These are phyloP conservation scores for Scaptomyza caliginosa DNA, from an alignment of 2,888 invertebrate genomes.

Conservation along the genomic window DNA sequence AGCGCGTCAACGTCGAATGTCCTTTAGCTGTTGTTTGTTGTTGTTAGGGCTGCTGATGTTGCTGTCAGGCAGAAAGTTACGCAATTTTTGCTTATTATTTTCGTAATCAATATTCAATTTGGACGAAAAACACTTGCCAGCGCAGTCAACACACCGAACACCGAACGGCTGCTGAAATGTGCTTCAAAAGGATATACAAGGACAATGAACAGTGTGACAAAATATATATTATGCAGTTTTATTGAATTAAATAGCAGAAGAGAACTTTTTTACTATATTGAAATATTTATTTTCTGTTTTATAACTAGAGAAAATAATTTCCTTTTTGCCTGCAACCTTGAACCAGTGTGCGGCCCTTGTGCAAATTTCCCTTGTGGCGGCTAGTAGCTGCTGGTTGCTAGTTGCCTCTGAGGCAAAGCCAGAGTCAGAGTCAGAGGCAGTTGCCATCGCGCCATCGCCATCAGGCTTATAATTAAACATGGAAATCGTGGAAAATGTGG, in stretches of 20 bases:
- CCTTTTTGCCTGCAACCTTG: not conserved
- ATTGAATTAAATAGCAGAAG: too few species aligned
- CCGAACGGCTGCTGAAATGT: slow-evolving; percentile 41
- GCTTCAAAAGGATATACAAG: slow-evolving; percentile 60
- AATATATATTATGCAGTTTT: too few species aligned
- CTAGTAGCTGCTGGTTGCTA: slow-evolving; percentile 7
- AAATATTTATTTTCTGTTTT: too few species aligned
- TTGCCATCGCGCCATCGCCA: slow-evolving; percentile 30
- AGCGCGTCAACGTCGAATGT: slow-evolving; percentile 43
- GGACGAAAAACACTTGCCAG: slow-evolving; percentile 72
- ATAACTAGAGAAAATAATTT: not conserved
- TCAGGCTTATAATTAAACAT: slow-evolving; percentile 74
- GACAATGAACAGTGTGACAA: slow-evolving; percentile 46
- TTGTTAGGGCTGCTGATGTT: slow-evolving; percentile 24
- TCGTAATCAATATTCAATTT: slow-evolving; percentile 81
- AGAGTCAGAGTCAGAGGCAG: not conserved
- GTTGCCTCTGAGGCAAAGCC: not conserved
- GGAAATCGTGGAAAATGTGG: slow-evolving; percentile 73
- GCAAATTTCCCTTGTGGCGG: slow-evolving; percentile 72
- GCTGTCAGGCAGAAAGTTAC: slow-evolving; percentile 75
- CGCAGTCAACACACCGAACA: slow-evolving; percentile 44
- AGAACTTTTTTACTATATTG: too few species aligned
- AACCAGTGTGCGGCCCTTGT: slow-evolving; percentile 29
- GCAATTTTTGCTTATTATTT: slow-evolving; percentile 81
- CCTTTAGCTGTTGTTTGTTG: slow-evolving; percentile 17